Evolutionary conservation across 1,140 invertebrate species (phyloP).

Genomic region (Heliconius hewitsoni): DNA sequence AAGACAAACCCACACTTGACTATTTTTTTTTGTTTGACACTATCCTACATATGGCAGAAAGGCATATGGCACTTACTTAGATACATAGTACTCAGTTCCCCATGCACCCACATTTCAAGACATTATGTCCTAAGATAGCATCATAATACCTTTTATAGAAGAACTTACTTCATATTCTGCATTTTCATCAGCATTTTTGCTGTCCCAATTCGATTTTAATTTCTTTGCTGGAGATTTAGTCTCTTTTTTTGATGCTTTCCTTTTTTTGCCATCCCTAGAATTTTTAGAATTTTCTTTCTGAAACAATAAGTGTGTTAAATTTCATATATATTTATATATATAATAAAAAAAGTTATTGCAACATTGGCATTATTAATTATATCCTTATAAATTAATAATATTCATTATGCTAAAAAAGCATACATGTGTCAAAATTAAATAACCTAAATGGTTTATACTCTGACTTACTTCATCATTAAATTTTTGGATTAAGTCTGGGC

Average conservation of each 20-base stretch:
- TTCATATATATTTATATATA: too few relatives aligned
- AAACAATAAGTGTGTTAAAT: slow-evolving; percentile 19
- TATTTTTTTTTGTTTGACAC: too few relatives aligned
- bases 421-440: not conserved
- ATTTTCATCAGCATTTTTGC: slow-evolving; percentile 78
- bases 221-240: slow-evolving; percentile 55
- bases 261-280: slow-evolving; percentile 56
- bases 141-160: not conserved
- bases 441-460: slow-evolving; percentile 4
- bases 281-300: slow-evolving; percentile 70
- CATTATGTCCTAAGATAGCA: too few relatives aligned
- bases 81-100: too few relatives aligned
- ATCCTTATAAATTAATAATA: too few relatives aligned
- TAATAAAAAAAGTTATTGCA: too few relatives aligned
- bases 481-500: slow-evolving; percentile 85
- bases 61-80: too few relatives aligned
- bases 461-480: slow-evolving; percentile 80
- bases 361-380: too few relatives aligned
- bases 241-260: slow-evolving; percentile 58
- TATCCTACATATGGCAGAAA: too few relatives aligned
- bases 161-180: slow-evolving; percentile 85
- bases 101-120: too few relatives aligned
- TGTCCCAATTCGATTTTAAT: slow-evolving; percentile 62
- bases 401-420: too few relatives aligned
- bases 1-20: too few relatives aligned